These are phyloP conservation scores for Blomia tropicalis DNA, from an alignment of 2,888 invertebrate species.

Conservation along the genomic window DNA sequence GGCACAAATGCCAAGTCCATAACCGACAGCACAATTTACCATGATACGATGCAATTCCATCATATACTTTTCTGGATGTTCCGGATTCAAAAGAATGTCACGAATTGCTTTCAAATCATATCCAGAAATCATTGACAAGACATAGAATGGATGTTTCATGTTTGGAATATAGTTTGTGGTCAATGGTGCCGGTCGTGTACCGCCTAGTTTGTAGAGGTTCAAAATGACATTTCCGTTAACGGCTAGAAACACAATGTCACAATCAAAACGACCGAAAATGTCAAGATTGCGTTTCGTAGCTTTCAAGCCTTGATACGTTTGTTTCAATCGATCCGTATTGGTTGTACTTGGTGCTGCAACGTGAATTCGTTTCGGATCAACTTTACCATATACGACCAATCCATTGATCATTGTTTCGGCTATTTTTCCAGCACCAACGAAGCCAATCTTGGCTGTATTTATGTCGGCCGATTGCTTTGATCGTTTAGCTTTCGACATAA, in stretches of 20 bases:
- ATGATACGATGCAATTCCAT: constrained; percentile 23
- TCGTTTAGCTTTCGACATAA: too few species aligned
- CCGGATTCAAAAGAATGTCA: constrained; percentile 24
- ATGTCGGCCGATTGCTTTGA: too few species aligned
- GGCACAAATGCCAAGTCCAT: constrained; percentile 24
- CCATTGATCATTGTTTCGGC: too few species aligned
- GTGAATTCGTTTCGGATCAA: constrained; percentile 18
- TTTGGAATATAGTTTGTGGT: constrained; percentile 25
- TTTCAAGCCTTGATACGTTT: constrained; percentile 10
- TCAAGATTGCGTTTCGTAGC: constrained; percentile 25
- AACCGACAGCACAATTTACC: constrained; percentile 18
- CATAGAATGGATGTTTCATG: constrained; percentile 19
- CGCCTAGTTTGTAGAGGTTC: constrained; percentile 21
- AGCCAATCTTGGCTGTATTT: constrained; percentile 22
- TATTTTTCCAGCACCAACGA: constrained; percentile 26
- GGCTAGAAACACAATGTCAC: constrained; percentile 26
- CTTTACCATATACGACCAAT: constrained; percentile 24
- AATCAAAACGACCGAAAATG: constrained; percentile 24
- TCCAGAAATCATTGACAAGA: constrained; percentile 23
- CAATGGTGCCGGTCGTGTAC: constrained; percentile 20
- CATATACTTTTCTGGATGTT: constrained; percentile 23
- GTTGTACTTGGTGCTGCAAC: constrained; percentile 25
- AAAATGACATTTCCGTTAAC: background rate
- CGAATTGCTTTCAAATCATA: constrained; percentile 9
- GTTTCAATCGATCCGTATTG: constrained; percentile 22